Conservation (phyloP, 2,888 invertebrate species). For the Zelleria hepariella region DNA sequence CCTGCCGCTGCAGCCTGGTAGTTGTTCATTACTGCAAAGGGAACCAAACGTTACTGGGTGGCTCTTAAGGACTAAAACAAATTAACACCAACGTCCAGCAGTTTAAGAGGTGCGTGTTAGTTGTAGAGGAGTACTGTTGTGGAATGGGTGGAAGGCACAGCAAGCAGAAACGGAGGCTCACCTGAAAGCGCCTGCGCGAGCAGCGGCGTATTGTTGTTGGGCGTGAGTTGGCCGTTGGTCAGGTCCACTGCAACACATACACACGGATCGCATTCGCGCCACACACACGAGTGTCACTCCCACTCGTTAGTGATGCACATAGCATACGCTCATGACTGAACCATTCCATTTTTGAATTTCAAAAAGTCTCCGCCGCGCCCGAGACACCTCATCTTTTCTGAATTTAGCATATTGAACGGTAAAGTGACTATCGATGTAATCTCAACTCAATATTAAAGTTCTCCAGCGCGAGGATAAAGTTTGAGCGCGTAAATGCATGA, state of each 20-base stretch:
- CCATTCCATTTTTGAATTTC: slow-evolving; percentile 44
- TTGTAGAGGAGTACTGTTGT: neutral
- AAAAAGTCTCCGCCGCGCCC: slow-evolving; percentile 23
- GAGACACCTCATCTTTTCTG: slow-evolving; percentile 38
- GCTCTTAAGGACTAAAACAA: neutral
- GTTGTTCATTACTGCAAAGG: slow-evolving; percentile 91
- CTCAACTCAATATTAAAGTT: slow-evolving; percentile 56
- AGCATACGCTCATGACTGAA: slow-evolving; percentile 65
- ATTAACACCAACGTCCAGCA: slow-evolving; percentile 6
- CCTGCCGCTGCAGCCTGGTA: slow-evolving; percentile 89
- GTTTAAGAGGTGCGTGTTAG: neutral
- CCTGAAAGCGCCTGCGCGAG: slow-evolving; percentile 97
- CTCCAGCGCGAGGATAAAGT: slow-evolving; percentile 43
- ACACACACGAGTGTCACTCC: slow-evolving; percentile 44
- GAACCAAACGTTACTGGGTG: slow-evolving; percentile 8
- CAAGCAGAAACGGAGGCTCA: slow-evolving; percentile 56
- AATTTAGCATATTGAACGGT: slow-evolving; percentile 51
- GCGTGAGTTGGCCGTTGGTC: slow-evolving; percentile 95
- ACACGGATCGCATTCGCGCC: slow-evolving; percentile 74
- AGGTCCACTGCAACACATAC: slow-evolving; percentile 90
- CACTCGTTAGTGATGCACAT: slow-evolving; percentile 47
- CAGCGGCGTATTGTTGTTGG: slow-evolving; percentile 96
- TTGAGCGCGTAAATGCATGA: slow-evolving; percentile 65
- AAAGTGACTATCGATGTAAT: slow-evolving; percentile 59
- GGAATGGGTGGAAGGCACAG: neutral